Base-by-base conservation (phyloP, 2,888 invertebrate genomes). In the Mallateleia sp. region DNA sequence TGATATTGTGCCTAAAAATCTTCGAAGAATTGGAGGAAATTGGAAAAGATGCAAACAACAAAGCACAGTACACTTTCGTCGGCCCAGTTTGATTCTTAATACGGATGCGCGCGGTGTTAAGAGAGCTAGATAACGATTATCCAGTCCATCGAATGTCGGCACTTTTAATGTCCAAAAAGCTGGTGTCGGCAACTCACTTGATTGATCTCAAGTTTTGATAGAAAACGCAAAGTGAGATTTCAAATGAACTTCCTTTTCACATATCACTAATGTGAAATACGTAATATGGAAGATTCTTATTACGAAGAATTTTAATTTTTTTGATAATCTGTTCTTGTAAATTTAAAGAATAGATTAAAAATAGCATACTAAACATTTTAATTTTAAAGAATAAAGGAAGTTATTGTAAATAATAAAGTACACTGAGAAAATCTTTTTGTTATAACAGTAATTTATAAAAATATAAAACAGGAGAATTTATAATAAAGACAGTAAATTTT, bases 91-190 rank as follows among this genome's bases (percentile, higher is more conserved):
- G 28, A 8, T 4, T 28, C 28, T 8, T 28, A 54, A 52, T 82
- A 32, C 15, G 25, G 18, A 34, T 45, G 56, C 50, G 25, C 4
- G 38, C 42, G 47, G 66, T 62, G 32, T 66, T 85, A 81, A 72
- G 56, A 80, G 82, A 52, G 34, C 22, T 81, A 94, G 94, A 94
- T 94, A 94, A 93, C 93, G 93, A 94, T 94, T 94, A 91, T 91
- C 90, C 92, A 92, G 90, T 90, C 86, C 91, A 91, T 75, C 82
- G 89, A 74, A 85, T 58, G 77, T 92, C 93, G 93, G 93, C 89
- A 11, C 88, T 88, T 94, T 94, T 93, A 90, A 94, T 93, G 90
- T 91, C 67, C 20, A 24, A 72, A 58, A 67, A 79, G 25, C 50
- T 22, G 38, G 77, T 20, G 67, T 50, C 56, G 25, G 20, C 14